A percentile compares a stretch with the other conserved stretches of the same genome.
Conservation (phyloP, 2,888 invertebrate genomes). For the Andrena flavipes region DNA sequence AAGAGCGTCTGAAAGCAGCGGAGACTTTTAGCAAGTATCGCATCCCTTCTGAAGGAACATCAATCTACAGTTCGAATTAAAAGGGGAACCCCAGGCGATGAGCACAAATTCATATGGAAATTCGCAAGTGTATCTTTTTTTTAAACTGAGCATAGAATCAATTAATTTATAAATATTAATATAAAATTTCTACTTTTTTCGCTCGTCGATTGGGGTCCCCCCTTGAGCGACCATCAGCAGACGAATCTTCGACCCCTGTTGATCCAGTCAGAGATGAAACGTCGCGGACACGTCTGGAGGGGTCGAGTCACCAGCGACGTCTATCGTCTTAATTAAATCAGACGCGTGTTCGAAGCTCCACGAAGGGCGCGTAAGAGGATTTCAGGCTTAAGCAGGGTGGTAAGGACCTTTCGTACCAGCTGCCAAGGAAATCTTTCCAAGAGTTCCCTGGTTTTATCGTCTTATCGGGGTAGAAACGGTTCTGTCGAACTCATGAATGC, state of each 20-base stretch:
- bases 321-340: slow-evolving; percentile 45
- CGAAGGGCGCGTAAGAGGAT: slow-evolving; percentile 29
- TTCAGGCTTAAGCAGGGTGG: background rate
- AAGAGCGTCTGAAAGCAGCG: background rate
- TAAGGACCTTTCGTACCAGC: background rate
- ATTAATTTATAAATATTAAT: too few species aligned
- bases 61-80: too few species aligned
- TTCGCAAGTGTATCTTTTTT: too few species aligned
- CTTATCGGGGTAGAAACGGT: background rate
- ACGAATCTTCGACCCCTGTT: background rate
- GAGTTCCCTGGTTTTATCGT: background rate
- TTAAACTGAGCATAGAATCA: too few species aligned
- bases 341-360: slow-evolving; percentile 12
- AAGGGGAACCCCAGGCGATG: too few species aligned
- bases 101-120: too few species aligned
- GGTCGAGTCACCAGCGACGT: background rate
- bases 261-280: background rate
- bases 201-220: too few species aligned
- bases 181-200: too few species aligned
- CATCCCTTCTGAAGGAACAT: too few species aligned
- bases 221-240: slow-evolving; percentile 2
- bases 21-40: background rate
- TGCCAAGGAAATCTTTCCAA: background rate
- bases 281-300: slow-evolving; percentile 5
- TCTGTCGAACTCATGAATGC: slow-evolving; percentile 15